Conservation (phyloP, 2,888 invertebrate genomes). For the Pristionchus japonicus region DNA sequence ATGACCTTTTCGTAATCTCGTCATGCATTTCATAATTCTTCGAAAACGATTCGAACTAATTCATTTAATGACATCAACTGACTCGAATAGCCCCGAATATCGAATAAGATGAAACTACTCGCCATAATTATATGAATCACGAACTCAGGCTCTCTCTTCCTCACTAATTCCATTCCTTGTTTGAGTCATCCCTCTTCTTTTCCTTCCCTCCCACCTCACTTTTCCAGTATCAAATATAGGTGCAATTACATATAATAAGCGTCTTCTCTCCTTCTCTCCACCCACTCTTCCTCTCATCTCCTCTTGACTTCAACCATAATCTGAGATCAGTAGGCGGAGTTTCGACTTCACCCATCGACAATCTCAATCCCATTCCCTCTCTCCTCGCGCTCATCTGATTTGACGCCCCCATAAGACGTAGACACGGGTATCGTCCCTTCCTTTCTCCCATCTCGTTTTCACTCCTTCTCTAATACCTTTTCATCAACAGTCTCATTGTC, state of each 20-base stretch:
- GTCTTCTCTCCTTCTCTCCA: background rate
- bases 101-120: background rate
- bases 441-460: background rate
- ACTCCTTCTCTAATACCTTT: background rate
- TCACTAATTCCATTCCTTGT: background rate
- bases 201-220: background rate
- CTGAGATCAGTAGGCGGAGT: slow-evolving; percentile 31
- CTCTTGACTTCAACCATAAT: background rate
- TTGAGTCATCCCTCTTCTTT: background rate
- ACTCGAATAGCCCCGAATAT: background rate
- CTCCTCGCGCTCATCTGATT: background rate
- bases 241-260: slow-evolving; percentile 34
- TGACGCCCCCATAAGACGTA: background rate
- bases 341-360: background rate
- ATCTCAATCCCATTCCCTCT: background rate
- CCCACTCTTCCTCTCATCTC: background rate
- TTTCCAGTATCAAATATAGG: background rate
- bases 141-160: background rate
- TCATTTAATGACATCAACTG: background rate
- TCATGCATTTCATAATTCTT: background rate
- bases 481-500: background rate
- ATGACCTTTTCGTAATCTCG: background rate
- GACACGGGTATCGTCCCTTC: background rate
- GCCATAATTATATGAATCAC: background rate
- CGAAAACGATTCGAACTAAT: background rate